A percentile compares a stretch with the other conserved stretches of the same genome.
These are phyloP conservation scores for Polypedilum pembai DNA, from an alignment of 1,140 invertebrate species.

Conservation along the genomic window DNA sequence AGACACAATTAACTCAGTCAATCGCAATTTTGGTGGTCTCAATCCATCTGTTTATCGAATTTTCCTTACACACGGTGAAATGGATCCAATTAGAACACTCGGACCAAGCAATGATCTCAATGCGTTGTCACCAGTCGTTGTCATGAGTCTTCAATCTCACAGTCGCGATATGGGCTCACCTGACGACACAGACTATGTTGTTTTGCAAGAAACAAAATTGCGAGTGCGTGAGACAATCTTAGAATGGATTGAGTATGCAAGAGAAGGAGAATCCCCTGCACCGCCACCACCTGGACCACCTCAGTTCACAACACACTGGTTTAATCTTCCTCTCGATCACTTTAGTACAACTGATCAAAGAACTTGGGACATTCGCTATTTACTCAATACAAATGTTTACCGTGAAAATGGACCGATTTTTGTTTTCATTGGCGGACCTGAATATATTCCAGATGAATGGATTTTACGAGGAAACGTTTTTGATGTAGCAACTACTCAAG, in stretches of 20 bases:
- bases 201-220: not conserved
- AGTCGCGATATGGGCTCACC: not conserved
- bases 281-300: not conserved
- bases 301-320: not conserved
- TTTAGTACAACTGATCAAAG: slow-evolving; percentile 57
- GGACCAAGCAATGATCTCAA: not conserved
- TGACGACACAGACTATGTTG: not conserved
- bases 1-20: not conserved
- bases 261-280: not conserved
- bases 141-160: slow-evolving; percentile 1
- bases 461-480: slow-evolving; percentile 51
- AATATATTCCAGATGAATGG: slow-evolving; percentile 47
- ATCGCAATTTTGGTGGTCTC: not conserved
- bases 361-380: slow-evolving; percentile 63
- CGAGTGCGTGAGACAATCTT: not conserved
- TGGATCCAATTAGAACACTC: not conserved
- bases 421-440: slow-evolving; percentile 60
- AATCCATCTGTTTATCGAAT: not conserved
- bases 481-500: slow-evolving; percentile 53
- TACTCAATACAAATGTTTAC: slow-evolving; percentile 56
- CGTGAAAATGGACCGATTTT: slow-evolving; percentile 46
- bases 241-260: not conserved
- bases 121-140: not conserved
- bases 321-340: slow-evolving; percentile 53
- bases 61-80: not conserved